phyloP scores from a whole-genome alignment of 2,797 vertebrate genomes.

The Sebastes elongatus region DNA sequence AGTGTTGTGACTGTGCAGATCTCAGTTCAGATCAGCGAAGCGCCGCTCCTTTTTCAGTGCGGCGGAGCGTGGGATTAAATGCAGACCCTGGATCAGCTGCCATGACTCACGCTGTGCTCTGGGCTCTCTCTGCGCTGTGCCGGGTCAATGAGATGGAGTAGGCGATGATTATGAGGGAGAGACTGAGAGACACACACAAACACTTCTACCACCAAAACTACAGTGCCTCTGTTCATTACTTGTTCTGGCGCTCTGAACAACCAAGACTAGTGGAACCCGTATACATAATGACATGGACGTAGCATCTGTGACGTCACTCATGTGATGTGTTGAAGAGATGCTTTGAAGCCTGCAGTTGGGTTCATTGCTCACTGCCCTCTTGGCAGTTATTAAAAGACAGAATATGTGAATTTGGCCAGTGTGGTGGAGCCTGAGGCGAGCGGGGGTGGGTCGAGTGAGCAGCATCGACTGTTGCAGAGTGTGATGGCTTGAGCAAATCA shows the following conservation, averaged over 20 bases:
- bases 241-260: slow-evolving; percentile 19
- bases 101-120: slow-evolving; percentile 52
- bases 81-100: slow-evolving; percentile 65
- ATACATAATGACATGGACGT: slow-evolving; percentile 1
- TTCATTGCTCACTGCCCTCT: slow-evolving; percentile 23
- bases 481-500: slow-evolving; percentile 8
- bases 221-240: slow-evolving; percentile 1
- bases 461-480: slow-evolving; percentile 14
- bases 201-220: not conserved
- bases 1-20: slow-evolving; percentile 44
- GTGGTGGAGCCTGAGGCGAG: slow-evolving; percentile 17
- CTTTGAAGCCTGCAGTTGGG: slow-evolving; percentile 28
- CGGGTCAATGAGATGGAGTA: slow-evolving; percentile 59
- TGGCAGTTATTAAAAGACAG: slow-evolving; percentile 35
- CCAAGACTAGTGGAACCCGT: not conserved
- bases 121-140: slow-evolving; percentile 43
- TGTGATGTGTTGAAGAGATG: slow-evolving; percentile 17
- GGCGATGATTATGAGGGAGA: slow-evolving; percentile 52
- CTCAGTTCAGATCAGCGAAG: slow-evolving; percentile 46
- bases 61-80: slow-evolving; percentile 65
- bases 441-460: slow-evolving; percentile 8
- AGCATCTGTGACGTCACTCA: slow-evolving; percentile 24
- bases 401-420: slow-evolving; percentile 37
- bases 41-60: slow-evolving; percentile 51
- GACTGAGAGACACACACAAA: not conserved